Conservation (phyloP, 2,888 invertebrate species). For the Drosophila hamatofila region DNA sequence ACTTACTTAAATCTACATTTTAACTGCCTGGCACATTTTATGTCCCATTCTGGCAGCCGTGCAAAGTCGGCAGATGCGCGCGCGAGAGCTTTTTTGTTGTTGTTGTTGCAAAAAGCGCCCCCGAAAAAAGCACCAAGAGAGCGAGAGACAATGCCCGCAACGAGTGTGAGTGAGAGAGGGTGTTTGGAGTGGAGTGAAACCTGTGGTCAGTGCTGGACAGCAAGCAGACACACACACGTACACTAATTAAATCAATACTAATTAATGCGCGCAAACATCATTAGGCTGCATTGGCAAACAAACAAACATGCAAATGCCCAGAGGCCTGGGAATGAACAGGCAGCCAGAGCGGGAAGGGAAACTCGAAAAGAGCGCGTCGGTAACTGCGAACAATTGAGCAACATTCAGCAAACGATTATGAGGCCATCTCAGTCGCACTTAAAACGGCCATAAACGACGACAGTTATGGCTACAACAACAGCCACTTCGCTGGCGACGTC, state of each 20-base stretch:
- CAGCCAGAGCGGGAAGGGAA: constrained; percentile 3
- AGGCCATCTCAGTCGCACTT: constrained; percentile 85
- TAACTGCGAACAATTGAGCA: constrained; percentile 76
- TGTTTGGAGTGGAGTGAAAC: constrained; percentile 27
- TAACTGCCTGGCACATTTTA: constrained; percentile 85
- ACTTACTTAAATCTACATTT: constrained; percentile 86
- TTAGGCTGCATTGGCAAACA: constrained; percentile 59
- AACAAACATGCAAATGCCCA: constrained; percentile 52
- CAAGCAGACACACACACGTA: constrained; percentile 1
- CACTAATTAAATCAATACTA: constrained; percentile 78
- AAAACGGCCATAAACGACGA: constrained; percentile 84
- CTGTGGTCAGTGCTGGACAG: constrained; percentile 39
- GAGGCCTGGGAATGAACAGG: background rate
- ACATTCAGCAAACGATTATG: constrained; percentile 85
- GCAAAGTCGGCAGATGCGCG: constrained; percentile 63
- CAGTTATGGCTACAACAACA: constrained; percentile 77
- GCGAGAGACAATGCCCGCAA: constrained; percentile 27
- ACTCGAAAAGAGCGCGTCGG: constrained; percentile 52
- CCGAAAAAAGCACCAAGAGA: constrained; percentile 49
- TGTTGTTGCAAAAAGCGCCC: constrained; percentile 43
- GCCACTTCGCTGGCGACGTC: constrained; percentile 51
- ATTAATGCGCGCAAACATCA: constrained; percentile 69
- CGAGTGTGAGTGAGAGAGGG: constrained; percentile 31
- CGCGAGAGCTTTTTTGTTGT: constrained; percentile 56
- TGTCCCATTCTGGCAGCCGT: constrained; percentile 85